Evolutionary conservation across 2,113 vertebrate species (phyloP).

Genomic region (Ceyx margarethae): DNA sequence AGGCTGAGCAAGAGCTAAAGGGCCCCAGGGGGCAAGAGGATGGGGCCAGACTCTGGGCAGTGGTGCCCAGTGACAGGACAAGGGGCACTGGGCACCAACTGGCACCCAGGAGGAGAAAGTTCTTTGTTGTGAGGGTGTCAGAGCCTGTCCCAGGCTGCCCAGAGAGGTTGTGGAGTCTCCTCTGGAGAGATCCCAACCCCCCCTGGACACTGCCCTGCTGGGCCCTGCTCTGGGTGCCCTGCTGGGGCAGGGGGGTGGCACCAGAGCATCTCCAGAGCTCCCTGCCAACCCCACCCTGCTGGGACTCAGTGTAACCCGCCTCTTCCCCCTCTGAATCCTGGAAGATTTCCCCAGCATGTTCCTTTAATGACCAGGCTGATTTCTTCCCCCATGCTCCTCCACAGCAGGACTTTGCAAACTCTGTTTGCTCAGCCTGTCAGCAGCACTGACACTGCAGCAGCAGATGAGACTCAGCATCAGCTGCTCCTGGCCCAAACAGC

Average conservation of each 20-base stretch:
- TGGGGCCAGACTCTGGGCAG: too few relatives aligned
- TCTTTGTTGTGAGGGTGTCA: too few relatives aligned
- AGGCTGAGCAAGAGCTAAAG: too few relatives aligned
- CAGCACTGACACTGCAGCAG: neutral
- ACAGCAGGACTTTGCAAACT: neutral
- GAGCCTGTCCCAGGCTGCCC: neutral
- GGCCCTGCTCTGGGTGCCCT: too few relatives aligned
- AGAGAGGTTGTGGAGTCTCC: neutral
- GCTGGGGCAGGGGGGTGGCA: too few relatives aligned
- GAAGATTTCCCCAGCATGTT: neutral
- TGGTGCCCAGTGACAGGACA: too few relatives aligned
- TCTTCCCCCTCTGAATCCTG: neutral
- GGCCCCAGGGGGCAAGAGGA: too few relatives aligned
- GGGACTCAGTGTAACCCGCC: neutral
- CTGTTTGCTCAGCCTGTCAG: neutral
- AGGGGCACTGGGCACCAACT: too few relatives aligned
- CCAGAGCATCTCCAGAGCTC: too few relatives aligned
- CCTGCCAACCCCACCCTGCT: too few relatives aligned
- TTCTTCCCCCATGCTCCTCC: fast-evolving
- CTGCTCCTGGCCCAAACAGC: fast-evolving
- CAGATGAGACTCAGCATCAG: fast-evolving
- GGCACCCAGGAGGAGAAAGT: too few relatives aligned
- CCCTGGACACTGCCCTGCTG: neutral
- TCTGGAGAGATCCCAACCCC: neutral
- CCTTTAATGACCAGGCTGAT: neutral